Evolutionary conservation across 2,797 vertebrate genomes (phyloP), one percentile per base, ranked within the genome.

Genomic region (Astyanax mexicanus): DNA sequence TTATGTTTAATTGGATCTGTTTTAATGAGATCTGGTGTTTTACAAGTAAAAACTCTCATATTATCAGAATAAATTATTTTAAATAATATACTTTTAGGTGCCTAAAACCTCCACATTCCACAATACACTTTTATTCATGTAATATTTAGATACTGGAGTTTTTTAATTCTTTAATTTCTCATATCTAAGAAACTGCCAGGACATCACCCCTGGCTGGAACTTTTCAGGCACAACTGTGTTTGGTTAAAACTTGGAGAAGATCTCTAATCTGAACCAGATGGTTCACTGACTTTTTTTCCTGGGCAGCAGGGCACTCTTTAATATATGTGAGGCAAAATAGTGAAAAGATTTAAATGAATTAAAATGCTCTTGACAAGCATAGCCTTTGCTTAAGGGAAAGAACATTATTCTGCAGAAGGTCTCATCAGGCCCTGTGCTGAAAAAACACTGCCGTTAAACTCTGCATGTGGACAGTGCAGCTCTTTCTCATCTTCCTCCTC

Each of bases 201-300:
- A 32, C 5, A 38, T 65, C 49, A 23, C 13, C 27, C 23, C 27
- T 12, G 12, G 29, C 25, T 23, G 11, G 19, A 69, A 37, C 19
- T 15, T 51, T 68, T 61, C 13, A 42, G 44, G 55, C 45, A 45
- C 64, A 78, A 29, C 49, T 78, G 69, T 37, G 23, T 17, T 61
- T 49, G 72, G 15, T 69, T 69, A 45, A 74, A 74, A 45, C 55
- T 19, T 29, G 19, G 71, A 55, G 10, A 10, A 19, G 37, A 44
- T 38, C 23, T 69, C 13, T 69, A 21, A 62, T 60, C 17, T 29
- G 11, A 73, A 69, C 60, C 64, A 54, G 54, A 19, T n/a, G 44
- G 7, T 51, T 37, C 11, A 57, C 40, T 42, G 38, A 21, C 3
- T n/a, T 9, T 21, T n/a, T 68, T 64, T 69, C 19, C 19, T n/a